Evolutionary conservation across 2,888 invertebrate genomes (phyloP), one percentile per base, ranked within the genome.

Genomic region (Eristalis tenax): DNA sequence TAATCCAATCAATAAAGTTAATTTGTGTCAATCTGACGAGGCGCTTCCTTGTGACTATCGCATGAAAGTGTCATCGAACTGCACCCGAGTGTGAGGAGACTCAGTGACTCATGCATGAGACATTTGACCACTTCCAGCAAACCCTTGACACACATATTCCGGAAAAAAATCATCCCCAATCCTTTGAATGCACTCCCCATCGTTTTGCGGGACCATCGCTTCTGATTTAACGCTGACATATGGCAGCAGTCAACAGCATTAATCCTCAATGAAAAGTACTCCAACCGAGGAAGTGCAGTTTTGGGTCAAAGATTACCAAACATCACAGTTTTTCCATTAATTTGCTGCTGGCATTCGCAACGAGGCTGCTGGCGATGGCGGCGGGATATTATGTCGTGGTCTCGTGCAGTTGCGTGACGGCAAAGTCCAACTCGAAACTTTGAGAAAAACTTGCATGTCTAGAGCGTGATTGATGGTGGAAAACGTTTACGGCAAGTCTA

Each of bases 291-390:
- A 71, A 85, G 40, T 74, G 70, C 78, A 82, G 56, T 86, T 86
- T 82, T 70, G 65, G 86, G 82, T 83, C 86, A 86, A 77, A 68
- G 77, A 77, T 82, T 82, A 73, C 64, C 26, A 82, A 71, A 81
- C 68, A 43, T 35, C 59, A 65, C 74, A 59, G 35, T 56, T 32
- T n/a, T 50, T 50, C 8, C 50, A 50, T 50, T 50, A 50, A 50
- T 50, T 50, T 50, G 18, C 50, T 50, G n/a, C 18, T 1, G 50
- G 50, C 50, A 50, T 50, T 50, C 50, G 1, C n/a, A 50, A 6
- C 43, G n/a, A n/a, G 43, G 15, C 40, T 15, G 40, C 13, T n/a
- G n/a, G 43, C 6, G 43, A 18, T 11, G 43, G 59, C 15, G 10
- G 61, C 28, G 4, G 65, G 57, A 56, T 74, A 64, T 86, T 69